phyloP scores from a whole-genome alignment of 1,140 invertebrate genomes.

The Zaprionus kolodkinae region DNA sequence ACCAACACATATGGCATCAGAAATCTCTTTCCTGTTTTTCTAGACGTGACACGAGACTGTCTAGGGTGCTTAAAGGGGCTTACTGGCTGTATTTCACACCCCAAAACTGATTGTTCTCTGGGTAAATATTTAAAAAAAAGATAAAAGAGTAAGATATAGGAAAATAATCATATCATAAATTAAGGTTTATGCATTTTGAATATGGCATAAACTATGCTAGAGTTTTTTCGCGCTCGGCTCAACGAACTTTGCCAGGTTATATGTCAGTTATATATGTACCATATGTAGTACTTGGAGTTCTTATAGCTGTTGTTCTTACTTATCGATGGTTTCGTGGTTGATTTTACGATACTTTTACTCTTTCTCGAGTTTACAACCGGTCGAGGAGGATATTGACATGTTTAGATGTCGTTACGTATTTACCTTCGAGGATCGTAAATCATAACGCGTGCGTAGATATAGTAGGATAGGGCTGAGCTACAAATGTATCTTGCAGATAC shows the following conservation, averaged over 20 bases:
- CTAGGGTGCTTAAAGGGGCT: constrained; percentile 24
- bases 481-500: constrained; percentile 32
- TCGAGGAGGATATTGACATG: constrained; percentile 80
- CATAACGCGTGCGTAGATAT: constrained; percentile 66
- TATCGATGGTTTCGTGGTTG: constrained; percentile 62
- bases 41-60: constrained; percentile 44
- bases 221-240: constrained; percentile 28
- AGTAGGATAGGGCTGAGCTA: not conserved
- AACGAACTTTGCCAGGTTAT: constrained; percentile 33
- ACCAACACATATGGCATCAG: not conserved
- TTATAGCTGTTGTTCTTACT: constrained; percentile 60
- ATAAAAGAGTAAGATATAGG: constrained; percentile 14
- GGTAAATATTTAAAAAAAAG: constrained; percentile 52
- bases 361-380: constrained; percentile 76
- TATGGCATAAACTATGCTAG: constrained; percentile 57
- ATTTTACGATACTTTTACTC: constrained; percentile 79
- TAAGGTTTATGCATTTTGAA: constrained; percentile 45
- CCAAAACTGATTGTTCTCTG: constrained; percentile 73
- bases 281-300: constrained; percentile 10
- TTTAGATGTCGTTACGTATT: constrained; percentile 82
- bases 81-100: constrained; percentile 21
- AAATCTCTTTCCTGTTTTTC: constrained; percentile 41
- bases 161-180: constrained; percentile 45
- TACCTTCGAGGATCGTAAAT: constrained; percentile 75
- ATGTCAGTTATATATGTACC: constrained; percentile 14